Evolutionary conservation across 2,888 invertebrate genomes (phyloP).

Genomic region (Coronaproctus castanopsis): DNA sequence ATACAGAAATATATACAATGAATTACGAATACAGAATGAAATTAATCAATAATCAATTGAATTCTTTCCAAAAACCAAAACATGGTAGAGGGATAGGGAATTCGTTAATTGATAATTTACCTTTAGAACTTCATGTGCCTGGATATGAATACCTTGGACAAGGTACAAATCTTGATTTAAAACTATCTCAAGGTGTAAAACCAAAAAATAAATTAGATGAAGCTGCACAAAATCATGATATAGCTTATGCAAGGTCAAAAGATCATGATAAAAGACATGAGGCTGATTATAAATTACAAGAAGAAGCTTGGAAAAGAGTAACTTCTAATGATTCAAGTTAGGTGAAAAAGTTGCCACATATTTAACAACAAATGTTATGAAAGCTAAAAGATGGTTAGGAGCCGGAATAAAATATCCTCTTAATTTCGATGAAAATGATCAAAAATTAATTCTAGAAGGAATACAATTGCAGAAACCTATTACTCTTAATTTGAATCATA

Average conservation of each 20-base stretch:
- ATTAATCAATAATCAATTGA: too few species aligned
- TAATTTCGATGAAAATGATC: not conserved
- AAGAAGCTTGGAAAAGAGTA: conserved; percentile 14
- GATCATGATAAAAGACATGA: conserved; percentile 8
- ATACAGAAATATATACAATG: too few species aligned
- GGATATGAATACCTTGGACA: conserved; percentile 9
- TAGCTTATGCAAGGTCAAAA: conserved; percentile 1
- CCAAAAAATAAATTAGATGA: conserved; percentile 8
- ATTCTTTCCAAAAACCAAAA: too few species aligned
- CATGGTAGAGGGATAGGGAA: conserved; percentile 10
- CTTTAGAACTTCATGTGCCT: conserved; percentile 10
- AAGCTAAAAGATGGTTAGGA: conserved; percentile 9
- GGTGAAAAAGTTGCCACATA: conserved; percentile 11
- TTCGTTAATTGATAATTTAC: conserved; percentile 11
- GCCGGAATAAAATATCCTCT: conserved; percentile 7
- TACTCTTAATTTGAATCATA: too few species aligned
- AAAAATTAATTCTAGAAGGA: not conserved
- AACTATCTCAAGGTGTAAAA: conserved; percentile 6
- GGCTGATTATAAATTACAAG: conserved; percentile 11
- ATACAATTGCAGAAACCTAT: too few species aligned
- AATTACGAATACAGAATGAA: too few species aligned
- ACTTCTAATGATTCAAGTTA: conserved; percentile 9
- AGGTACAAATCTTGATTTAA: conserved; percentile 12
- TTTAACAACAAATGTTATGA: conserved; percentile 11
- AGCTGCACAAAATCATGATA: conserved; percentile 7